Base-by-base conservation (phyloP, 2,888 invertebrate genomes). In the Tachina lurida region DNA sequence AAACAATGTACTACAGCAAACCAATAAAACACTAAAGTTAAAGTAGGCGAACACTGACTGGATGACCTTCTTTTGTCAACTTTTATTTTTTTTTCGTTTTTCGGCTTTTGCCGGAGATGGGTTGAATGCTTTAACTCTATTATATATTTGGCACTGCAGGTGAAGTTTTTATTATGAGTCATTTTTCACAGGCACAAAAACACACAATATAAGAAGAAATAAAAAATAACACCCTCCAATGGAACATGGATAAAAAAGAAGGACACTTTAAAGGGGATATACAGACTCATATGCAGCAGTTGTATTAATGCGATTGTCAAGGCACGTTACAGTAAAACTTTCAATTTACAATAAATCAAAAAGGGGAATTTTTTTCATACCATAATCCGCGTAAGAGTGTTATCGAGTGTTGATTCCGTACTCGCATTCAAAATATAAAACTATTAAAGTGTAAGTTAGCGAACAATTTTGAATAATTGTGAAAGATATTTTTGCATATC, bases 91-190 rank as follows among this genome's bases (percentile, higher is more conserved):
- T 52, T 17, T 63, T 19, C 0, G 3, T 54, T 31, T 39, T 58
- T 39, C 39, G 5, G 39, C n/a, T 41, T 3, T 5, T 39, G 39
- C 17, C 31, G 13, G 31, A 62, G 31, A 22, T 70, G 45, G 45
- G 41, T 47, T 78, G 62, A 54, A 2, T 74, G 65, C 10, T 15
- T 13, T 49, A 79, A 58, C 15, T n/a, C 19, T 73, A 70, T 68
- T 62, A 68, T 43, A 58, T 58, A 68, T 73, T 74, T 78, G 68
- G 68, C 84, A 60, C 65, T 71, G 79, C 58, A 71, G 79, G 65
- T 76, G 80, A 77, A 81, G 80, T 67, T 62, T 79, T 80, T 80
- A 76, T 76, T 79, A 58, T 58, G 15, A 76, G 71, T 47, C 17
- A 76, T 80, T 71, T 80, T 67, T 80, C 65, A 80, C 22, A 8